Base-by-base conservation (phyloP, 2,888 invertebrate species). In the Dascillus cervinus region DNA sequence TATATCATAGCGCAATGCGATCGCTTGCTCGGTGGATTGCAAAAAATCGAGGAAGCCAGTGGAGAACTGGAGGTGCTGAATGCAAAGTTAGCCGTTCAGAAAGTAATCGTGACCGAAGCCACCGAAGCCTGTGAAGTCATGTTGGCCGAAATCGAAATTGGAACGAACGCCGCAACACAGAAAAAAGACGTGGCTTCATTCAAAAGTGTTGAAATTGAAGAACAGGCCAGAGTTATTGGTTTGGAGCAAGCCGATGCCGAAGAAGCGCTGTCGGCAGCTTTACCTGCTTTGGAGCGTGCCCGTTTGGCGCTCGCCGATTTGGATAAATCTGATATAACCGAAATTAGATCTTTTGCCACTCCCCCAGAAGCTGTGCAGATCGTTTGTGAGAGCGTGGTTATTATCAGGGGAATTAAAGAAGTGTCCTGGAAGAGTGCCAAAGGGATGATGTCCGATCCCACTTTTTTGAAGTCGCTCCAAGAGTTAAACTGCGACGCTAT, bases 381-480 rank as follows among this genome's bases (percentile, higher is more conserved):
- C 1, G 85, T 94, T 1, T 88, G 88, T 56, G 92, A 94, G 59
- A 90, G 90, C 56, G 82, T 94, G 11, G 86, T 83, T 0, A 88
- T 92, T 29, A 72, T 94, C 34, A 75, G 82, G 41, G 87, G 86
- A 2, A 70, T 80, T 24, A 84, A 83, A 48, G 92, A 92, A 45
- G 77, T 90, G 2, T 84, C 79, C 22, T 94, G 92, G 92, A 91
- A 91, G 60, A 76, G 82, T 1, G 90, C 91, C 0, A 65, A 91
- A 84, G 62, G 75, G 2, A 86, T 94, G 82, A 90, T 94, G 91
- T 79, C 87, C 0, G 92, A 94, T 56, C 82, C 87, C 0, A 83
- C 76, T 60, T 94, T 92, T 64, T 62, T 94, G 19, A 71, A 74
- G 29, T 74, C 74, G 29, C 69, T 94, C 17, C 82, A 83, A 64